These are phyloP conservation scores for Bombus fervidus DNA, from an alignment of 1,140 invertebrate species.

Conservation along the genomic window DNA sequence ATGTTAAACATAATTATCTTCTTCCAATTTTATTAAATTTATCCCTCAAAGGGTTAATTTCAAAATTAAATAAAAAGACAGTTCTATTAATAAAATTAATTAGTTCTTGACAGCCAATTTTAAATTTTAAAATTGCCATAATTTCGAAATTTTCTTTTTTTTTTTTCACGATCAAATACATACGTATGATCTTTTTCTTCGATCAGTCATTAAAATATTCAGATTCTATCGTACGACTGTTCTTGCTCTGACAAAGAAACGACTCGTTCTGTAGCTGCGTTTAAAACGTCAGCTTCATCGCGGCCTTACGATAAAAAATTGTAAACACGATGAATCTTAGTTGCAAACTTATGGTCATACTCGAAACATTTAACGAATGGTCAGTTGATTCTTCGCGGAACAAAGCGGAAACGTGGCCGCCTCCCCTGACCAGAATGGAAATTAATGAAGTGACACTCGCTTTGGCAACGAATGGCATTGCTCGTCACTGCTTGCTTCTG, in stretches of 20 bases:
- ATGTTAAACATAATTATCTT: too few species aligned
- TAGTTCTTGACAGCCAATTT: too few species aligned
- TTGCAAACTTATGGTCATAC: background rate
- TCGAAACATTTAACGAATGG: slow-evolving; percentile 12
- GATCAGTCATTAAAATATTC: background rate
- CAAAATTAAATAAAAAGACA: too few species aligned
- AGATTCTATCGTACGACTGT: background rate
- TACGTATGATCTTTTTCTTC: background rate
- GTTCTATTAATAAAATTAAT: too few species aligned
- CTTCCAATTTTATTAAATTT: too few species aligned
- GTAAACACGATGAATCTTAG: background rate
- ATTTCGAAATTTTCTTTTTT: background rate
- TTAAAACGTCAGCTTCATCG: background rate
- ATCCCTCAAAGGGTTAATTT: too few species aligned
- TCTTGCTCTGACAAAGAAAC: background rate
- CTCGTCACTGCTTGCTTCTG: slow-evolving; percentile 47
- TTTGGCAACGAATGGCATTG: slow-evolving; percentile 51
- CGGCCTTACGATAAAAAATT: background rate
- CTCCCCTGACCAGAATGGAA: slow-evolving; percentile 2
- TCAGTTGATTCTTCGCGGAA: background rate
- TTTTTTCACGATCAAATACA: background rate
- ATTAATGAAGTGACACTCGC: slow-evolving; percentile 20
- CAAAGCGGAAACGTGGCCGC: slow-evolving; percentile 5
- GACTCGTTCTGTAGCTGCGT: background rate
- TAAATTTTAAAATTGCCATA: too few species aligned